Evolutionary conservation across 2,888 invertebrate species (phyloP), one percentile per base, ranked within the genome.

Genomic region (Megaustenia siamemsis): DNA sequence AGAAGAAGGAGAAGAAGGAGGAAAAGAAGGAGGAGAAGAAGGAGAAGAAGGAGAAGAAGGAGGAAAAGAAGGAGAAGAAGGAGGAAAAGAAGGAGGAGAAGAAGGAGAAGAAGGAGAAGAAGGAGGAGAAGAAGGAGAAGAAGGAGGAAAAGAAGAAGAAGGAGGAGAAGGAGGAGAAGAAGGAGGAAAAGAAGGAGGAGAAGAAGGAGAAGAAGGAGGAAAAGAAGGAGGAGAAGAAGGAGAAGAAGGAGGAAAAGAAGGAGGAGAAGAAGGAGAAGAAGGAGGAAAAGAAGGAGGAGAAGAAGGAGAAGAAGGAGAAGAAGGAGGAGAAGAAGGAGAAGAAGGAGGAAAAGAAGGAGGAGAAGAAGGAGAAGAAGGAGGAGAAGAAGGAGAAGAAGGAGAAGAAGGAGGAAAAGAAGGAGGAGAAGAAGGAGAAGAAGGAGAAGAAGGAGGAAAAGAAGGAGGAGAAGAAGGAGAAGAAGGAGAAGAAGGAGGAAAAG

Each of bases 161-260:
- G n/a, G n/a, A n/a, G n/a, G n/a, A n/a, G n/a, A n/a, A n/a, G n/a
- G n/a, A n/a, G n/a, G n/a, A n/a, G n/a, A n/a, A n/a, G n/a, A n/a
- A n/a, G n/a, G n/a, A n/a, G n/a, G n/a, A n/a, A 18, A 12, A n/a
- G n/a, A 28, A 1, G 63, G n/a, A 28, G 63, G n/a, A 28, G 63
- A 28, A 28, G 63, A 28, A 28, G 63, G n/a, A 63, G 63, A 6
- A 63, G 63, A 35, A 56, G 60, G 21, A 43, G 73, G 40, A 82
- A 49, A 76, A 81, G 75, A 75, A 80, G 78, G 71, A 80, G 78
- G 78, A 80, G 73, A 80, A 80, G 78, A 73, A 84, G 78, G 71
- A 84, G 78, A 73, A 84, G 78, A 56, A 80, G 78, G 56, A 71
- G 71, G 56, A 80, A 71, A 71, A 80, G 78, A 71, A 80, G 78